Evolutionary conservation across 2,797 vertebrate genomes (phyloP), one percentile per base, ranked within the genome.

Genomic region (Tapirus indicus): DNA sequence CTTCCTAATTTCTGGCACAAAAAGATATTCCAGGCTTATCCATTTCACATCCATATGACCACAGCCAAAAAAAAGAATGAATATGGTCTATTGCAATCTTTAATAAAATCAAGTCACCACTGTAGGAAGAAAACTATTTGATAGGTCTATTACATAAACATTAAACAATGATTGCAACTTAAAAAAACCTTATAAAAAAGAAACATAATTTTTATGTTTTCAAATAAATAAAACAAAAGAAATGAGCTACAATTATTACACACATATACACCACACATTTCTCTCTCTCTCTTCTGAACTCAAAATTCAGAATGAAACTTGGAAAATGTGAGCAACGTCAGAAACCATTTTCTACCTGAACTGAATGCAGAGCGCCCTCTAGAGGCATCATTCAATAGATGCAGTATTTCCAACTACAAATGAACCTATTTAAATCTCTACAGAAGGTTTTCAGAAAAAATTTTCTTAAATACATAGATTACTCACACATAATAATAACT

Each of bases 301-400:
- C 71, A 79, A 85, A 97, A 93, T 49, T 78, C 35, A 78, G 79
- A 71, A 52, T 56, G 54, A 92, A 96, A 83, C 7, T 25, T 2
- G 10, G 69, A 77, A 35, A 71, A 18, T 35, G 11, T 7, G 7
- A 49, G 54, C 93, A 66, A 35, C 35, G 0, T 32, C n/a, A 54
- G 79, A 85, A 54, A 38, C 1, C 17, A 17, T 62, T 97, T 97
- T 80, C 58, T 56, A 69, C 66, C 72, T 85, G 87, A 83, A 66
- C 71, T 98, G 41, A 79, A 66, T 95, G 32, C 54, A 91, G 58
- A 96, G 92, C 94, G 98, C 98, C 97, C 97, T 98, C 98, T 98
- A 97, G 95, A 93, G 98, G 93, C 93, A 18, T 2, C 16, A 35
- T 71, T 69, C 71, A 95, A 95, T 58, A 62, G 80, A 2, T 87